Percentiles rank a stretch among this genome's conserved stretches.
Conservation (phyloP, 2,888 invertebrate species). For the Diaperis boleti region DNA sequence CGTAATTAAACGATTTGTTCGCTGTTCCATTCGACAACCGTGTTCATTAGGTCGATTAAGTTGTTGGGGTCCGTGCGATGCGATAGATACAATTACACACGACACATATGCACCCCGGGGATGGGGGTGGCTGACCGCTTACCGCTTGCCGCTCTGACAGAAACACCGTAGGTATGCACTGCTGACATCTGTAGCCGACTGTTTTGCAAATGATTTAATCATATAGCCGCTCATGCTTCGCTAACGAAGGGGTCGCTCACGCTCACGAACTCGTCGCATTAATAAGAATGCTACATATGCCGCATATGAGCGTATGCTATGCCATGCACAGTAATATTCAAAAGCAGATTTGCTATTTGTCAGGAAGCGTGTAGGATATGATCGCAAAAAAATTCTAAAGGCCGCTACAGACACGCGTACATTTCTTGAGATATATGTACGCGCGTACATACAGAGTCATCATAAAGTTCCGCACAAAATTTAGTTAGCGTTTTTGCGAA, state of each 20-base stretch:
- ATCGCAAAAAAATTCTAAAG: too few species aligned
- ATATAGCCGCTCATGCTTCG: constrained; percentile 43
- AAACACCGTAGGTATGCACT: constrained; percentile 30
- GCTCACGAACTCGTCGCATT: not conserved
- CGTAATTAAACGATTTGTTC: constrained; percentile 60
- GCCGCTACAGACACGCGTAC: too few species aligned
- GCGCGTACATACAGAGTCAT: too few species aligned
- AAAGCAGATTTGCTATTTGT: too few species aligned
- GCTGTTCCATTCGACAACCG: constrained; percentile 58
- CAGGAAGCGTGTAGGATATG: too few species aligned
- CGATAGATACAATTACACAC: constrained; percentile 57
- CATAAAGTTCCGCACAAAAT: too few species aligned
- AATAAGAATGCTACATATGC: not conserved
- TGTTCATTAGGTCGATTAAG: constrained; percentile 61
- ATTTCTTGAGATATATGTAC: too few species aligned
- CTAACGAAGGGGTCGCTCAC: constrained; percentile 3
- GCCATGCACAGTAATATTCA: too few species aligned
- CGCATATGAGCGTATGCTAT: too few species aligned
- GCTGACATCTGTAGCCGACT: constrained; percentile 44
- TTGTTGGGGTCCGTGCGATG: constrained; percentile 54
- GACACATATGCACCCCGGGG: constrained; percentile 52
- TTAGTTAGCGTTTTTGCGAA: too few species aligned
- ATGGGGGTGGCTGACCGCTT: constrained; percentile 39
- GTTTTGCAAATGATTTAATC: constrained; percentile 50
- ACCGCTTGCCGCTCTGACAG: constrained; percentile 35